Conservation (phyloP, 2,888 invertebrate species). For the Lobophora halterata region DNA sequence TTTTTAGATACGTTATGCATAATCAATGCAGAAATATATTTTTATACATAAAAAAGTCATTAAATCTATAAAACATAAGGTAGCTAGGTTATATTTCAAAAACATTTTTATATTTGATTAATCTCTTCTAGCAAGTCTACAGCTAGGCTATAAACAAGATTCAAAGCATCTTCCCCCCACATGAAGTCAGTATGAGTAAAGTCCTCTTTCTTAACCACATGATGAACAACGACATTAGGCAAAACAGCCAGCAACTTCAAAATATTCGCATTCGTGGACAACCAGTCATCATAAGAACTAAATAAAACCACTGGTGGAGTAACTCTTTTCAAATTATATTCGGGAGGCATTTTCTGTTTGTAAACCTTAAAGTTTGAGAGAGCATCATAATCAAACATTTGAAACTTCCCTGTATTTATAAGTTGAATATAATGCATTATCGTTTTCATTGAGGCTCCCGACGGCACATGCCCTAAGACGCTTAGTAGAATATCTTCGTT, state of each 20-base stretch:
- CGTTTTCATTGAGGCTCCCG: conserved; percentile 46
- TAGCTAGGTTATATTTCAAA: too few species aligned
- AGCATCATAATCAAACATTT: conserved; percentile 41
- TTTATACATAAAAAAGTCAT: too few species aligned
- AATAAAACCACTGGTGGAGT: conserved; percentile 42
- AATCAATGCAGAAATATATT: too few species aligned
- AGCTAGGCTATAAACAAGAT: conserved; percentile 34
- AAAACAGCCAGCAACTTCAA: conserved; percentile 34
- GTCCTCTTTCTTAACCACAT: conserved; percentile 32
- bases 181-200: conserved; percentile 53
- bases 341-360: conserved; percentile 28
- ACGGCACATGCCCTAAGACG: conserved; percentile 33
- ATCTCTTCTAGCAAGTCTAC: conserved; percentile 29
- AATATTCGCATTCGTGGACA: conserved; percentile 39
- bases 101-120: too few species aligned
- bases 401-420: conserved; percentile 43
- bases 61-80: too few species aligned
- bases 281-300: conserved; percentile 44
- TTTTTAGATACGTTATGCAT: too few species aligned
- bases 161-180: conserved; percentile 39
- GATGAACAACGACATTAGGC: conserved; percentile 35
- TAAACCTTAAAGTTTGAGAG: conserved; percentile 34
- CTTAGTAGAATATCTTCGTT: conserved; percentile 23
- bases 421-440: conserved; percentile 50
- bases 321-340: conserved; percentile 37